Percentiles rank a stretch among this genome's conserved stretches.
These are phyloP conservation scores for Vanessa atalanta DNA, from an alignment of 1,140 invertebrate genomes.

Conservation along the genomic window DNA sequence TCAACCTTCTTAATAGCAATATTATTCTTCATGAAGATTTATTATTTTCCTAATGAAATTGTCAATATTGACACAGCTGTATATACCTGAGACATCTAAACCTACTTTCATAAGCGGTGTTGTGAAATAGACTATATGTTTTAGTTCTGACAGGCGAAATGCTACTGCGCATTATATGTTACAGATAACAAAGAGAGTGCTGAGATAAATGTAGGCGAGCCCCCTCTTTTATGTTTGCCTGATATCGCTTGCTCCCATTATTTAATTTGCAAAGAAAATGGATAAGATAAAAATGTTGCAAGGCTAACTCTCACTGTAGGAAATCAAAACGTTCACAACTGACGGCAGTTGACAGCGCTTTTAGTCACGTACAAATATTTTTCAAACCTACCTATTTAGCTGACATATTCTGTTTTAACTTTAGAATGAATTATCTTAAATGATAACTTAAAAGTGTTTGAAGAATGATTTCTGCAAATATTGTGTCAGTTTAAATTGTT, in stretches of 20 bases:
- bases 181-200: conserved; percentile 32
- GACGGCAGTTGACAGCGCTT: conserved; percentile 41
- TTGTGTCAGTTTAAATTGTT: conserved; percentile 3
- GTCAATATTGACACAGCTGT: conserved; percentile 17
- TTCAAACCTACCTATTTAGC: conserved; percentile 18
- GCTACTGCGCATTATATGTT: conserved; percentile 25
- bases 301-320: conserved; percentile 23
- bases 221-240: conserved; percentile 52
- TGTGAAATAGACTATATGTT: conserved; percentile 21
- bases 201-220: conserved; percentile 52
- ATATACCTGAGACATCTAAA: conserved; percentile 7
- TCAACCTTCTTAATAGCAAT: neutral
- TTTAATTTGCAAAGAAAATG: conserved; percentile 51
- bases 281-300: conserved; percentile 54
- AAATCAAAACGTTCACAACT: conserved; percentile 39
- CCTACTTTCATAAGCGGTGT: conserved; percentile 22
- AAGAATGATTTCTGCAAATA: conserved; percentile 3
- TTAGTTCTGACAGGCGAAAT: conserved; percentile 11
- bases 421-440: conserved; percentile 1
- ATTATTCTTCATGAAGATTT: conserved; percentile 10
- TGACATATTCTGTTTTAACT: neutral
- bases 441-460: conserved; percentile 10
- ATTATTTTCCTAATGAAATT: conserved; percentile 26
- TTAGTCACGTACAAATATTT: conserved; percentile 51
- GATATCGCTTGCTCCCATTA: conserved; percentile 43